Evolutionary conservation across 2,888 invertebrate genomes (phyloP), one percentile per base, ranked within the genome.

Genomic region (Pandemis cinnamomeana): DNA sequence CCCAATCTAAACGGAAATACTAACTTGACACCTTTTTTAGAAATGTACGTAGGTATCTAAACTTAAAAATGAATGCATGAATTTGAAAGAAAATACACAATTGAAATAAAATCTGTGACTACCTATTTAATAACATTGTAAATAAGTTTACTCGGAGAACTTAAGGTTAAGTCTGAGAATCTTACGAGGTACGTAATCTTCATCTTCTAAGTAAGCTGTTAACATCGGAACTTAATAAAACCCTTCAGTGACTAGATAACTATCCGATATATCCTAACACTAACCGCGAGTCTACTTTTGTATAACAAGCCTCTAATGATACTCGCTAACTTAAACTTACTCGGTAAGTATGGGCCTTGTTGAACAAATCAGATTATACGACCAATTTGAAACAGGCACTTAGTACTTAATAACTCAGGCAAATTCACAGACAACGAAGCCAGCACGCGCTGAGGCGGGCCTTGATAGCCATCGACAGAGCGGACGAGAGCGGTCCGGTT

Each of bases 361-460:
- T 78, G 75, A 80, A 78, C 78, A 79, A 83, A 80, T 80, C 78
- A 84, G 83, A 87, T 86, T 86, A 86, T 82, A 81, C 81, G 83
- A 82, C 79, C 84, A 86, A 87, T 88, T 87, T 86, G 83, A 87
- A 87, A 85, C 83, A 86, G 83, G 82, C 85, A 86, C 84, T 88
- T 87, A 86, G 82, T 86, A 87, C 85, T 78, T 80, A 84, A 86
- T 89, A 88, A 88, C 83, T 91, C 87, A 89, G 86, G 86, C 84
- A 86, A 86, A 85, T 86, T 86, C 81, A 79, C 85, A 81, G 79
- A 84, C 75, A 72, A 75, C 83, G 83, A 83, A 80, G 81, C 81
- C 84, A 87, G 86, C 87, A 87, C 89, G 87, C 69, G 68, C 71
- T 71, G 69, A 72, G 70, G 62, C 78, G 71, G 74, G 77, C 77